Conservation (phyloP, 2,113 vertebrate species). For the Poecile atricapillus region DNA sequence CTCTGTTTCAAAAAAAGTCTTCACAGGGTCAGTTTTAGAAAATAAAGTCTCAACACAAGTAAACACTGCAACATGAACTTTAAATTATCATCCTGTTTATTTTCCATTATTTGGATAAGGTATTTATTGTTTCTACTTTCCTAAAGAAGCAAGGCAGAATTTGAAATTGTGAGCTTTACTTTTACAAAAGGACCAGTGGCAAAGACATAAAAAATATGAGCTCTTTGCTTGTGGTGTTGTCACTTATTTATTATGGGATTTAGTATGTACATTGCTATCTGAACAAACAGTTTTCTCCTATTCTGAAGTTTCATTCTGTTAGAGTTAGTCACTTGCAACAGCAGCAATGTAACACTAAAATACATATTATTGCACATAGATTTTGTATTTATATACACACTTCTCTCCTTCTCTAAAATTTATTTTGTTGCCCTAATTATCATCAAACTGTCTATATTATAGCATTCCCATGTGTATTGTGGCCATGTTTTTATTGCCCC, state of each 20-base stretch:
- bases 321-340: neutral
- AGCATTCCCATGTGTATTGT: neutral
- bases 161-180: neutral
- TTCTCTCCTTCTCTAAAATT: neutral
- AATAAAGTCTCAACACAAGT: constrained; percentile 8
- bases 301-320: neutral
- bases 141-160: neutral
- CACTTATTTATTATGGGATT: neutral
- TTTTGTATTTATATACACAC: neutral
- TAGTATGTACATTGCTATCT: neutral
- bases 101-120: neutral
- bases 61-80: neutral
- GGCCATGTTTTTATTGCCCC: neutral
- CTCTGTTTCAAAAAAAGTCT: neutral
- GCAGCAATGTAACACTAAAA: neutral
- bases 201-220: neutral
- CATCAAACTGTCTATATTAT: neutral
- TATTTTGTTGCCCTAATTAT: neutral
- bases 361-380: neutral
- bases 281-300: neutral
- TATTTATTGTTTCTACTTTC: neutral
- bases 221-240: neutral
- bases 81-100: neutral
- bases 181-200: neutral
- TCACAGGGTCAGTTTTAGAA: neutral